Evolutionary conservation across 2,113 vertebrate species (phyloP).

Genomic region (Sinocyclocheilus grahami): DNA sequence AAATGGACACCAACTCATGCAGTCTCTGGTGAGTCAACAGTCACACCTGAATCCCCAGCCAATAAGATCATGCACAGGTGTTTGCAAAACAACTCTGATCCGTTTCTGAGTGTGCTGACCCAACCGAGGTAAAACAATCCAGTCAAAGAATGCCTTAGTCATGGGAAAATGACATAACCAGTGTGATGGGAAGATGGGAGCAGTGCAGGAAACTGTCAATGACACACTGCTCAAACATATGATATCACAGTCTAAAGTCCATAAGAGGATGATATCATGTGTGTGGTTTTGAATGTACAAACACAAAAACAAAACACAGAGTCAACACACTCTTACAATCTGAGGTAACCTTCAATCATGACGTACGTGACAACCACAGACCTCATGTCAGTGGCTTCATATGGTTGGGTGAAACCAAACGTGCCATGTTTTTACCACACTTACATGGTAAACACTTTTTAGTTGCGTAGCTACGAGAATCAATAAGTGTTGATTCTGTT

Average conservation of each 20-base stretch:
- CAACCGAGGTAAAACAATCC: slow-evolving; percentile 32
- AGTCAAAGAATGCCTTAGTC: slow-evolving; percentile 48
- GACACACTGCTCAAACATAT: slow-evolving; percentile 77
- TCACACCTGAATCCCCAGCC: slow-evolving; percentile 46
- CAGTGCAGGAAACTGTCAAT: slow-evolving; percentile 66
- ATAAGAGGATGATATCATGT: slow-evolving; percentile 47
- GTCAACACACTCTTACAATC: slow-evolving; percentile 63
- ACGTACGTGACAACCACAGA: slow-evolving; percentile 51
- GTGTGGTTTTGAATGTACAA: slow-evolving; percentile 64
- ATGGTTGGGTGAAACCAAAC: neutral
- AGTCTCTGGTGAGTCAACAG: slow-evolving; percentile 41
- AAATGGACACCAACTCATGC: slow-evolving; percentile 27
- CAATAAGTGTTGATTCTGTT: neutral
- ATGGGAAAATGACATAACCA: slow-evolving; percentile 53
- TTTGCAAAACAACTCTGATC: slow-evolving; percentile 41
- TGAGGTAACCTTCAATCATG: slow-evolving; percentile 73
- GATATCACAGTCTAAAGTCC: slow-evolving; percentile 77
- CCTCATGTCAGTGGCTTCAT: neutral
- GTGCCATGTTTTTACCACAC: neutral
- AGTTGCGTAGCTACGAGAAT: neutral
- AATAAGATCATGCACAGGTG: slow-evolving; percentile 22
- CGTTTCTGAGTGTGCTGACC: slow-evolving; percentile 41
- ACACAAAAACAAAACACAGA: slow-evolving; percentile 56
- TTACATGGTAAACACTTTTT: neutral
- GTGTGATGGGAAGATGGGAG: slow-evolving; percentile 39